These are phyloP conservation scores for Ptychadena robeensis DNA, from an alignment of 2,797 vertebrate species.

Conservation along the genomic window DNA sequence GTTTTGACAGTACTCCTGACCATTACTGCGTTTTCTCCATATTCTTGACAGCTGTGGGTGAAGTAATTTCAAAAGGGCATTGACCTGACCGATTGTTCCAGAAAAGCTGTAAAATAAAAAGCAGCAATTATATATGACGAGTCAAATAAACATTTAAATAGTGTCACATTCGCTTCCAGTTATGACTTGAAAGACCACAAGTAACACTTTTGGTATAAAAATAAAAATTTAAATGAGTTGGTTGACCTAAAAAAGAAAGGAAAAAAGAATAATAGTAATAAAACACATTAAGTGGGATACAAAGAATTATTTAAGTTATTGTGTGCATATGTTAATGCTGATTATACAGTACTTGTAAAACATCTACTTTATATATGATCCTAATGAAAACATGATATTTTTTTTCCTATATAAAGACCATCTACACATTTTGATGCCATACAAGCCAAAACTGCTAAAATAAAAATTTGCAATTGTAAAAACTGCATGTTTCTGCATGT, in stretches of 20 bases:
- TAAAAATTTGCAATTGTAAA: too few species aligned
- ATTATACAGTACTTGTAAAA: too few species aligned
- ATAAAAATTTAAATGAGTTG: neutral
- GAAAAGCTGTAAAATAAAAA: constrained; percentile 6
- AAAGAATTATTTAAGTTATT: too few species aligned
- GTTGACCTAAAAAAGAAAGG: neutral
- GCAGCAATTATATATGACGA: constrained; percentile 44
- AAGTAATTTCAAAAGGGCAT: constrained; percentile 37
- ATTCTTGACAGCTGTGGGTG: constrained; percentile 37
- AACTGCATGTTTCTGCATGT: too few species aligned
- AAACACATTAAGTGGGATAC: neutral
- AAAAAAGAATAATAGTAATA: neutral
- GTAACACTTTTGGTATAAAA: neutral
- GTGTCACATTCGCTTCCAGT: neutral
- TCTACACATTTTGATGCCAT: too few species aligned
- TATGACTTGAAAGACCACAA: neutral
- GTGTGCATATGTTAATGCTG: too few species aligned
- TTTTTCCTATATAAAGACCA: too few species aligned
- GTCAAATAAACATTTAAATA: constrained; percentile 36
- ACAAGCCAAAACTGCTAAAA: too few species aligned
- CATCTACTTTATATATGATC: too few species aligned
- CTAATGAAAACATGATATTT: too few species aligned
- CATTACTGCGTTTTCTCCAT: constrained; percentile 11
- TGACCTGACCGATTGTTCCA: constrained; percentile 22
- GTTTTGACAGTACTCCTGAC: constrained; percentile 38